phyloP scores from a whole-genome alignment of 1,140 invertebrate species.

The Lysiphlebus fabarum region DNA sequence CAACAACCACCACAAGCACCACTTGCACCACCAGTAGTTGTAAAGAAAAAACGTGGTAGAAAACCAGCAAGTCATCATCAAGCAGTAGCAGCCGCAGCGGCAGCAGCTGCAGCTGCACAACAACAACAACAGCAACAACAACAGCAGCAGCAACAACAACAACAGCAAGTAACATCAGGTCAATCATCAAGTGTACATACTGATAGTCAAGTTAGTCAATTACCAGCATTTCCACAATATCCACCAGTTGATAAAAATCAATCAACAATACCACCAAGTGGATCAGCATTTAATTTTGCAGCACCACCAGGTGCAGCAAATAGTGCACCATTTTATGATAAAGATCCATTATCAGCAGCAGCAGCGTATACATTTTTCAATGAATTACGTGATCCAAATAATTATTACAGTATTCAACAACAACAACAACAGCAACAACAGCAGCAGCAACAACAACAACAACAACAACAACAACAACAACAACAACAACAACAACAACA shows the following conservation, averaged over 20 bases:
- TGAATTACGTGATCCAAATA: conserved; percentile 49
- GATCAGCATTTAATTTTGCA: conserved; percentile 50
- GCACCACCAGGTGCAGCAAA: conserved; percentile 36
- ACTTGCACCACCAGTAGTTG: conserved; percentile 14
- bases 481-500: conserved; percentile 34
- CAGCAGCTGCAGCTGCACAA: conserved; percentile 24
- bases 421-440: conserved; percentile 32
- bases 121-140: conserved; percentile 21
- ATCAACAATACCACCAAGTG: conserved; percentile 37
- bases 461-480: conserved; percentile 35
- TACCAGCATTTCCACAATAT: conserved; percentile 30
- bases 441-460: conserved; percentile 35
- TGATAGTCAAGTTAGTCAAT: conserved; percentile 30
- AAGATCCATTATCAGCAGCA: conserved; percentile 43
- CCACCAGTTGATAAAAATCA: conserved; percentile 42
- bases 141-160: conserved; percentile 29
- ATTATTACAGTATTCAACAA: conserved; percentile 45
- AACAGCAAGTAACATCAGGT: conserved; percentile 27
- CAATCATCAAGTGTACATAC: conserved; percentile 1
- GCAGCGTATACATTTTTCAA: conserved; percentile 49
- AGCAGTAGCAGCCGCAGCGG: conserved; percentile 28
- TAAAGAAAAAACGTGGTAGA: conserved; percentile 31
- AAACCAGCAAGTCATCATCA: conserved; percentile 42
- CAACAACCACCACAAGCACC: conserved; percentile 17
- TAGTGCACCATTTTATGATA: conserved; percentile 47